Conservation (phyloP, 2,113 vertebrate species). For the Callocephalon fimbriatum region DNA sequence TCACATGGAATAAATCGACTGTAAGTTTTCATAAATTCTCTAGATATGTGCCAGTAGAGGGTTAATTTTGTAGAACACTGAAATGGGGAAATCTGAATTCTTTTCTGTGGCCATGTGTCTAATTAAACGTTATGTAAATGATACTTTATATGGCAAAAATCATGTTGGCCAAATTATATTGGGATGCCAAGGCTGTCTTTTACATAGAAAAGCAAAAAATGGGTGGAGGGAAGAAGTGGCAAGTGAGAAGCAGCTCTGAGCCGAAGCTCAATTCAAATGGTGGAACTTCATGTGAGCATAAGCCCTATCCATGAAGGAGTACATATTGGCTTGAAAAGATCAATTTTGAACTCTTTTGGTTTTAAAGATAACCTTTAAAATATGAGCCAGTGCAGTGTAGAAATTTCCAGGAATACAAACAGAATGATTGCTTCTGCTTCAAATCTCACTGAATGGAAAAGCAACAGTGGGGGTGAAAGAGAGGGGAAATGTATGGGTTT, state of each 20-base stretch:
- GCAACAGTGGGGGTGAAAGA: neutral
- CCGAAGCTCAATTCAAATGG: neutral
- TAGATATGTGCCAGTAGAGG: neutral
- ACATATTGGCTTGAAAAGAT: neutral
- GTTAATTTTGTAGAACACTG: neutral
- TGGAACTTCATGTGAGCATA: neutral
- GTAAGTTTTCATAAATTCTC: neutral
- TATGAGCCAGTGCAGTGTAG: neutral
- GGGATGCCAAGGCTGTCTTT: neutral
- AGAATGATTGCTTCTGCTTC: neutral
- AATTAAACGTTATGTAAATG: neutral
- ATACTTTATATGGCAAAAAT: neutral
- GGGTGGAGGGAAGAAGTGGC: neutral
- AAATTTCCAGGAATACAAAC: neutral
- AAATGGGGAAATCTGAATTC: neutral
- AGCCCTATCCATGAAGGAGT: neutral
- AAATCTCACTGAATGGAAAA: neutral
- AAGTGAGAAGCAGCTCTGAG: neutral
- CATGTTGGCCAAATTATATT: neutral
- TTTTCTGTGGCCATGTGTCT: neutral
- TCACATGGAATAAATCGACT: constrained; percentile 12
- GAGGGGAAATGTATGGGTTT: neutral
- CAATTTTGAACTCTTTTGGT: neutral
- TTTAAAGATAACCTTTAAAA: constrained; percentile 37
- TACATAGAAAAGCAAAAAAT: neutral